These are phyloP conservation scores for Plebejus anna DNA, from an alignment of 2,888 invertebrate genomes.

Conservation along the genomic window DNA sequence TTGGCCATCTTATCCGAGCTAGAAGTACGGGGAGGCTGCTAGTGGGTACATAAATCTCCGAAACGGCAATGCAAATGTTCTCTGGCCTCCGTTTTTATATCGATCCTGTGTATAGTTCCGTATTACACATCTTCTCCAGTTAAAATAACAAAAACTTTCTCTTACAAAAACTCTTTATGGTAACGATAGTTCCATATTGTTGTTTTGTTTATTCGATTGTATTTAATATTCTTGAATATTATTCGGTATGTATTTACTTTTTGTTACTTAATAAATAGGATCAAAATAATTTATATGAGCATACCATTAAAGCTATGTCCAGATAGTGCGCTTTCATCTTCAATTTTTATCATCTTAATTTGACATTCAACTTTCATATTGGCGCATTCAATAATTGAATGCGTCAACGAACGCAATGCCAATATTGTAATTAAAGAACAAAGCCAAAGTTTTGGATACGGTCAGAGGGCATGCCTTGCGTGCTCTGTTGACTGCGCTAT, in stretches of 20 bases:
- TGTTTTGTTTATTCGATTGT: background rate
- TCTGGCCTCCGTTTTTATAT: slow-evolving; percentile 21
- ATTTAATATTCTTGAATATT: background rate
- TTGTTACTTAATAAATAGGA: background rate
- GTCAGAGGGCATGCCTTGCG: too few relatives aligned
- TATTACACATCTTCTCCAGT: background rate
- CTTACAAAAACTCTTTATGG: background rate
- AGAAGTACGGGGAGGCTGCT: background rate
- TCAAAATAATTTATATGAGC: too few relatives aligned
- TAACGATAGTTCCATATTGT: background rate
- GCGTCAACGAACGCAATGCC: too few relatives aligned
- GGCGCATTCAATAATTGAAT: too few relatives aligned
- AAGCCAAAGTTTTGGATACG: too few relatives aligned
- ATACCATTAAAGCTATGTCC: too few relatives aligned
- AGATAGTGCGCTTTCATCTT: too few relatives aligned
- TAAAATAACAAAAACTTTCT: slow-evolving; percentile 19
- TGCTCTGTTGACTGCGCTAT: too few relatives aligned
- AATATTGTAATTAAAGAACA: too few relatives aligned
- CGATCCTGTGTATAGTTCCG: slow-evolving; percentile 11
- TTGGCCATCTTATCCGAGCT: slow-evolving; percentile 10
- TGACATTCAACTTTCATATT: too few relatives aligned
- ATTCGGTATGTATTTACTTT: background rate
- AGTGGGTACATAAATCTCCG: slow-evolving; percentile 26
- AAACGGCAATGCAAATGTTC: slow-evolving; percentile 30
- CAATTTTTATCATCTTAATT: too few relatives aligned